Conservation (phyloP, 2,113 vertebrate genomes). For the Hemicordylus capensis region DNA sequence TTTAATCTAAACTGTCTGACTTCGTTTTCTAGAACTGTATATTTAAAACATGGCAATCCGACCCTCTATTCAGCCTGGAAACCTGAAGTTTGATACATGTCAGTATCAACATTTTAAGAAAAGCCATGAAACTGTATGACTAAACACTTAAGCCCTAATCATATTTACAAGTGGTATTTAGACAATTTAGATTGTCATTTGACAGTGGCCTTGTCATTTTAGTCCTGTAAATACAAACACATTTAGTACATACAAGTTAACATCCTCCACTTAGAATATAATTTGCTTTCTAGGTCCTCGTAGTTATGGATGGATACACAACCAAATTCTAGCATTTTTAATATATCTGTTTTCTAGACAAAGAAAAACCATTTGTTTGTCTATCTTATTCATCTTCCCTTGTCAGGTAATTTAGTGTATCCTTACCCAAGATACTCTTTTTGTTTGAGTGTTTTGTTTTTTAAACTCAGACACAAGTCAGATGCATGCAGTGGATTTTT, state of each 20-base stretch:
- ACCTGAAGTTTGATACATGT: no score
- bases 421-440: background rate
- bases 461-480: background rate
- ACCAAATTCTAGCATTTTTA: no score
- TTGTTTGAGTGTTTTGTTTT: background rate
- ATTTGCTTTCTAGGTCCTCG: background rate
- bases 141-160: no score
- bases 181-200: background rate
- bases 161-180: no score
- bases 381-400: background rate
- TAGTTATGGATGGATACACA: background rate
- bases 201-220: no score
- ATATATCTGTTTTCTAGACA: background rate
- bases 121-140: no score
- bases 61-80: no score
- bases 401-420: background rate
- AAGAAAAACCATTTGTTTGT: background rate
- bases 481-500: background rate
- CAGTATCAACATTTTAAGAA: accelerated
- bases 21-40: no score
- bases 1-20: background rate
- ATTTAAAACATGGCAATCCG: no score
- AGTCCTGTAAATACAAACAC: accelerated
- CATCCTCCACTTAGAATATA: no score
- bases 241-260: no score